Base-by-base conservation (phyloP, 1,140 invertebrate species). In the Ctenoplectra terminalis region DNA sequence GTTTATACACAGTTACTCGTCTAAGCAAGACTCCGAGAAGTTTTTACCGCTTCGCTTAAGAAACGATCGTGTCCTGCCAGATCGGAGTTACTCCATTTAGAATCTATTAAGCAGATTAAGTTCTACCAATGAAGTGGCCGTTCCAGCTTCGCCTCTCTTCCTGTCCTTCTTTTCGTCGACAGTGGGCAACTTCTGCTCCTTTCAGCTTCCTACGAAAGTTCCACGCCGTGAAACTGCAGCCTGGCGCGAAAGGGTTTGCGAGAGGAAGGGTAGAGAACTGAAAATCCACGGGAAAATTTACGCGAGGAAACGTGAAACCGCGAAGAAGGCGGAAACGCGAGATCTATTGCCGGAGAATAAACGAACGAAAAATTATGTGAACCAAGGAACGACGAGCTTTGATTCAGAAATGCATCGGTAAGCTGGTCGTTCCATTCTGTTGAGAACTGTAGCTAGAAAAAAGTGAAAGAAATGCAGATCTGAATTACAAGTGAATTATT, bases 21-120 rank as follows among this genome's bases (percentile, higher is more conserved):
- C 61, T 54, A 54, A 58, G 60, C 40, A 60, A 54, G 71, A 81
- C n/a, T n/a, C 40, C 85, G 73, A 61, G 58, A 87, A 87, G 58
- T 87, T 87, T 84, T 87, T 87, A 78, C 84, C 84, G 58, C 73
- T 29, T 56, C 82, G 71, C 64, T 87, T 87, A 87, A 88, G 83
- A 52, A 87, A 85, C 75, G 61, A 60, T 66, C 72, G 64, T 85
- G 82, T 82, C 83, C 70, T 73, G 82, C 71, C 86, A 87, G 87
- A 88, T 87, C 87, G 76, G 86, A 87, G 83, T 86, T 87, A 86
- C 87, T 88, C 87, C 84, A 91, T 89, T 90, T 85, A 73, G 84
- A 90, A 91, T 91, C 89, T 91, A 90, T 91, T 90, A 91, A 90
- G 89, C 87, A 89, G 89, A 91, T 90, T 91, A 91, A 90, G 86